A percentile compares a stretch with the other conserved stretches of the same genome.
Conservation (phyloP, 2,113 vertebrate genomes). For the Ranitomeya imitator region DNA sequence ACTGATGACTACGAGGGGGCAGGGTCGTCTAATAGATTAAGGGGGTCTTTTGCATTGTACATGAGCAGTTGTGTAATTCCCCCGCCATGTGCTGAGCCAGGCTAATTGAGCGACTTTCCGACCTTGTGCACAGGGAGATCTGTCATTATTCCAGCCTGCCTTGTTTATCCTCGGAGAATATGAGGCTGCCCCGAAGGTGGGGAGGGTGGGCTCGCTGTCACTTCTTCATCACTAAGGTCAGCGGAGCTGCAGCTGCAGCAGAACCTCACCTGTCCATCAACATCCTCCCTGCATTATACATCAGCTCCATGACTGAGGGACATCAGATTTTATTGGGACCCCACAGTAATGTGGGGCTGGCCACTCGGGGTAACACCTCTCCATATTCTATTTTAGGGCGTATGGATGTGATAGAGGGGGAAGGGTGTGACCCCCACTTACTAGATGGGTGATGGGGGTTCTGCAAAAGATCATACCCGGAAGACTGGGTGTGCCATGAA, state of each 20-base stretch:
- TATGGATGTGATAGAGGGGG: too few relatives aligned
- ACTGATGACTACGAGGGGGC: not conserved
- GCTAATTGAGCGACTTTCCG: not conserved
- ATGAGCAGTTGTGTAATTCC: not conserved
- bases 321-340: not conserved
- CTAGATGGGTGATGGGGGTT: too few relatives aligned
- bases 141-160: not conserved
- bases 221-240: not conserved
- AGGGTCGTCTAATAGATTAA: not conserved
- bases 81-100: not conserved
- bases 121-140: constrained; percentile 3
- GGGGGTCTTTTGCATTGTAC: too few relatives aligned
- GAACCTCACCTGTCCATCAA: not conserved
- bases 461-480: too few relatives aligned
- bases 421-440: too few relatives aligned
- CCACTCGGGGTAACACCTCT: too few relatives aligned
- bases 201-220: not conserved
- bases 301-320: not conserved
- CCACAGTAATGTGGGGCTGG: not conserved
- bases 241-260: constrained; percentile 10
- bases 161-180: not conserved
- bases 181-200: not conserved
- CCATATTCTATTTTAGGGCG: too few relatives aligned
- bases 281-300: not conserved
- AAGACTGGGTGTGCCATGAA: too few relatives aligned